phyloP scores from a whole-genome alignment of 1,140 invertebrate species.

The Asobara japonica region DNA sequence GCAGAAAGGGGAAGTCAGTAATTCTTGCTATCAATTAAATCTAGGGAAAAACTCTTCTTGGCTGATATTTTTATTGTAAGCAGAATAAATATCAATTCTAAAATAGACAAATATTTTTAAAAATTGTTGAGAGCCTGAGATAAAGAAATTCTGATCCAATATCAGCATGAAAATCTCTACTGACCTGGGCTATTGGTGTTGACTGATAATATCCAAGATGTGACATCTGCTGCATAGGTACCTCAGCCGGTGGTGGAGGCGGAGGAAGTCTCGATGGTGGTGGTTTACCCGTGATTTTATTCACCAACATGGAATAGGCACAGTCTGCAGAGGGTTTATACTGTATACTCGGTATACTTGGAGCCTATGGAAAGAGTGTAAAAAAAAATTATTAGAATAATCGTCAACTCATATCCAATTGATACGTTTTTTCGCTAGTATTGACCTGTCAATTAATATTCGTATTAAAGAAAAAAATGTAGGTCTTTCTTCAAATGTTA shows the following conservation, averaged over 20 bases:
- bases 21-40: no score
- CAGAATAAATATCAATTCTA: no score
- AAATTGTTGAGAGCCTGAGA: no score
- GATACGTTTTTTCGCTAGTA: slow-evolving; percentile 20
- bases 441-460: slow-evolving; percentile 6
- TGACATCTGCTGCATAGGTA: slow-evolving; percentile 45
- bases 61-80: no score
- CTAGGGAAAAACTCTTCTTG: no score
- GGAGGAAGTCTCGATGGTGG: slow-evolving; percentile 57
- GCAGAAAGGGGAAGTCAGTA: no score
- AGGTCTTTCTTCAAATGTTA: neutral
- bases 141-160: no score
- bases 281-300: slow-evolving; percentile 81
- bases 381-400: slow-evolving; percentile 23
- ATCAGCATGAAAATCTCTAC: neutral
- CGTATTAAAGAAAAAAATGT: neutral
- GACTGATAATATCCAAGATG: slow-evolving; percentile 54
- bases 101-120: no score
- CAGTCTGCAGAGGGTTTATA: slow-evolving; percentile 85
- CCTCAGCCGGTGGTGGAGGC: slow-evolving; percentile 39
- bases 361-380: slow-evolving; percentile 65
- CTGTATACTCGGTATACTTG: slow-evolving; percentile 74
- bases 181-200: slow-evolving; percentile 41
- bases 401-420: slow-evolving; percentile 18
- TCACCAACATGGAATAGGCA: slow-evolving; percentile 85